Evolutionary conservation across 2,888 invertebrate species (phyloP).

Genomic region (Synergus japonicus): DNA sequence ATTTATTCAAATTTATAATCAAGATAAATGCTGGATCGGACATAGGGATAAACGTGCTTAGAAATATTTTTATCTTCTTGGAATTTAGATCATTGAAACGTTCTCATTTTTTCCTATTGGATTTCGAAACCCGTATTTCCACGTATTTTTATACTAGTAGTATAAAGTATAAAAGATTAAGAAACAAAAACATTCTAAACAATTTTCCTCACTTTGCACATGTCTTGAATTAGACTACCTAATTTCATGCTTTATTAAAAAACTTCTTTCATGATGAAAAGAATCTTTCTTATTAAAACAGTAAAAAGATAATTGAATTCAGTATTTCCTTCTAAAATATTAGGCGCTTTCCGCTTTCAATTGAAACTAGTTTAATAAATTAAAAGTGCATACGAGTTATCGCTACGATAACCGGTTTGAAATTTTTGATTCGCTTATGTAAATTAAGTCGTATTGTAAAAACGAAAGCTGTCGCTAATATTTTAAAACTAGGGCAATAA

Average conservation of each 20-base stretch:
- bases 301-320: neutral
- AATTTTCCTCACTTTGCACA: constrained; percentile 37
- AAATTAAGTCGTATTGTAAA: constrained; percentile 1
- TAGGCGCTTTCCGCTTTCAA: neutral
- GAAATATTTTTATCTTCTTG: constrained; percentile 29
- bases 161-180: neutral
- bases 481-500: constrained; percentile 5
- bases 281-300: neutral
- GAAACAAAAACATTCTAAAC: constrained; percentile 39
- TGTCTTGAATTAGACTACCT: neutral
- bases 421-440: neutral
- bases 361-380: neutral
- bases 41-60: constrained; percentile 19
- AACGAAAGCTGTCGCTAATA: neutral
- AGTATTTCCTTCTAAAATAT: neutral
- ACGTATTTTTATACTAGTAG: neutral
- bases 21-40: neutral
- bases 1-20: constrained; percentile 11
- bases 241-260: neutral
- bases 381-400: constrained; percentile 2
- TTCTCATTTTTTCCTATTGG: constrained; percentile 3
- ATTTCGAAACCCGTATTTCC: constrained; percentile 11
- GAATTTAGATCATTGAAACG: constrained; percentile 9
- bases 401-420: constrained; percentile 15
- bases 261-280: neutral